phyloP scores from a whole-genome alignment of 1,140 invertebrate species.

The Zophobas atratus region DNA sequence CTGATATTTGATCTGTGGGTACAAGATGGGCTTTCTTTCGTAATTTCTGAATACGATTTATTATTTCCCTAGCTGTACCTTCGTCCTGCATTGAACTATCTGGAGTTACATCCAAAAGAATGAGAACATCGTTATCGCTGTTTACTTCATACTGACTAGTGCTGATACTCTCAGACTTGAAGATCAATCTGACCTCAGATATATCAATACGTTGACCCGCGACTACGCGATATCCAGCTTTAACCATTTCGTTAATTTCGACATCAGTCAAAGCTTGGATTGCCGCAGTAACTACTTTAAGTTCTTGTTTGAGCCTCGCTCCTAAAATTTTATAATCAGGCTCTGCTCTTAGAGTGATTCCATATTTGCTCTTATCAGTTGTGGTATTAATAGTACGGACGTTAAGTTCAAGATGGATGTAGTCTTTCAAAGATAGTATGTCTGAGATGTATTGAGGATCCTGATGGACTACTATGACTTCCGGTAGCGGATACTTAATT shows the following conservation, averaged over 20 bases:
- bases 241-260: conserved; percentile 85
- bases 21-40: conserved; percentile 96
- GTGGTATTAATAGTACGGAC: conserved; percentile 91
- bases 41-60: conserved; percentile 97
- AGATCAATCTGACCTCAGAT: conserved; percentile 90
- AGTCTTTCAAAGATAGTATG: conserved; percentile 85
- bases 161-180: conserved; percentile 74
- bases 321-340: conserved; percentile 93
- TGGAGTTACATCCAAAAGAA: conserved; percentile 84
- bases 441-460: conserved; percentile 86
- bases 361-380: conserved; percentile 93
- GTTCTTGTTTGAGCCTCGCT: conserved; percentile 88
- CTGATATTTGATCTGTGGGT: conserved; percentile 91
- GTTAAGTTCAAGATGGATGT: conserved; percentile 96
- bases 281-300: conserved; percentile 88
- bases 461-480: conserved; percentile 95
- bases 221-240: conserved; percentile 80
- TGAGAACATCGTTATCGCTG: conserved; percentile 89
- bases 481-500: conserved; percentile 96
- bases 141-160: conserved; percentile 89
- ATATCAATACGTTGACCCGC: conserved; percentile 83
- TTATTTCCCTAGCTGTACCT: conserved; percentile 93
- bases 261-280: conserved; percentile 87
- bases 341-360: conserved; percentile 93
- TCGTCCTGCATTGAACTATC: conserved; percentile 94